A percentile compares a stretch with the other conserved stretches of the same genome.
Evolutionary conservation across 1,140 invertebrate genomes (phyloP).

Genomic region (Procambarus clarkii): DNA sequence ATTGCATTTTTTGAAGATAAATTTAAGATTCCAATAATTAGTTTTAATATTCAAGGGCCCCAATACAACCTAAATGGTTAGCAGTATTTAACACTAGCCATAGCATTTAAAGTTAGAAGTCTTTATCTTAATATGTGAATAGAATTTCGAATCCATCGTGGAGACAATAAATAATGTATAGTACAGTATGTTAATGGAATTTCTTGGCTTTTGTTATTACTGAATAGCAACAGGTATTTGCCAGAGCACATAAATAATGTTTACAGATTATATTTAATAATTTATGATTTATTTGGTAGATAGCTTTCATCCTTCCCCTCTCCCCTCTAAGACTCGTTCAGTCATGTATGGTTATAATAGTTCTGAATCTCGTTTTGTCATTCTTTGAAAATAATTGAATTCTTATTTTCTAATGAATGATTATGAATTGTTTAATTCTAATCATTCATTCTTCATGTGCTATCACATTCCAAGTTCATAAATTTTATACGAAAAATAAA

Average conservation of each 20-base stretch:
- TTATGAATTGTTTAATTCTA: neutral
- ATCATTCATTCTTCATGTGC: slow-evolving; percentile 25
- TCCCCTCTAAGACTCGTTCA: neutral
- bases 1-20: neutral
- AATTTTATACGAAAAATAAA: slow-evolving; percentile 46
- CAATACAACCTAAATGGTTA: no score
- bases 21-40: neutral
- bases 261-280: slow-evolving; percentile 4
- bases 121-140: neutral
- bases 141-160: neutral
- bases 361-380: neutral
- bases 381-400: neutral
- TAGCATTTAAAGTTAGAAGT: no score
- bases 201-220: no score
- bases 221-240: no score
- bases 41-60: neutral
- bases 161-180: neutral
- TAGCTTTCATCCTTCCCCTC: neutral
- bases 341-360: neutral
- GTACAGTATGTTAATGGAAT: no score
- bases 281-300: neutral
- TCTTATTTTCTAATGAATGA: neutral
- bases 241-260: no score
- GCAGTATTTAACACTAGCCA: no score
- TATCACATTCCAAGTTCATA: slow-evolving; percentile 46